Conservation (phyloP, 2,113 vertebrate species). For the Paramisgurnus dabryanus region DNA sequence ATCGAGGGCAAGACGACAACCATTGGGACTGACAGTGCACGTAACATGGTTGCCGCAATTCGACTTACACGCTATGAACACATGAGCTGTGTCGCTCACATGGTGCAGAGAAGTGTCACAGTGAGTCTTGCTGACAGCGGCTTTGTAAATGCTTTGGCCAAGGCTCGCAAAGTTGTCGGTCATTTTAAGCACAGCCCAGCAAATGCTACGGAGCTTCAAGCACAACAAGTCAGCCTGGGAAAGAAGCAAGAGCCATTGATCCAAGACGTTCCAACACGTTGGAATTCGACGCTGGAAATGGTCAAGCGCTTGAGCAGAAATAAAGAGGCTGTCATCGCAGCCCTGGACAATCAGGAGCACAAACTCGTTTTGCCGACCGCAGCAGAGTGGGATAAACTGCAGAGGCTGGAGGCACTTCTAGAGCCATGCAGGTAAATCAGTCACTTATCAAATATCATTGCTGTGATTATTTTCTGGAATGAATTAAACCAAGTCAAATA, state of each 20-base stretch:
- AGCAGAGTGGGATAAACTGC: slow-evolving; percentile 23
- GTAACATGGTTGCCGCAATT: slow-evolving; percentile 41
- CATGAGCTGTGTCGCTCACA: slow-evolving; percentile 42
- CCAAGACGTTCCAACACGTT: slow-evolving; percentile 33
- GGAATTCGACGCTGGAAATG: slow-evolving; percentile 42
- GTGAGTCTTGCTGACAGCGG: slow-evolving; percentile 40
- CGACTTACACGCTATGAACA: slow-evolving; percentile 37
- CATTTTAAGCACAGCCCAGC: slow-evolving; percentile 44
- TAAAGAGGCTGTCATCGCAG: slow-evolving; percentile 10
- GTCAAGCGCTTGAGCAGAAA: slow-evolving; percentile 4
- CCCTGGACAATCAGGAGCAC: not conserved
- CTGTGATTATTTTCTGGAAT: no score
- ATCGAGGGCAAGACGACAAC: slow-evolving; percentile 22
- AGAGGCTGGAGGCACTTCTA: no score
- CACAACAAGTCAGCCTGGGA: no score
- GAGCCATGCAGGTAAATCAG: no score
- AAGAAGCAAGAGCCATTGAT: slow-evolving; percentile 27
- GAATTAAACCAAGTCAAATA: no score
- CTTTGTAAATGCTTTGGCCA: slow-evolving; percentile 39
- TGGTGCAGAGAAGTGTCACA: slow-evolving; percentile 34
- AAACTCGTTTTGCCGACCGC: slow-evolving; percentile 21
- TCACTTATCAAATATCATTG: no score
- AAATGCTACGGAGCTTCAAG: not conserved
- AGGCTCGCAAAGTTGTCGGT: slow-evolving; percentile 40
- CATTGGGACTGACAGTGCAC: slow-evolving; percentile 46